A percentile compares a stretch with the other conserved stretches of the same genome.
Conservation (phyloP, 2,113 vertebrate genomes). For the Pampusana beccarii region DNA sequence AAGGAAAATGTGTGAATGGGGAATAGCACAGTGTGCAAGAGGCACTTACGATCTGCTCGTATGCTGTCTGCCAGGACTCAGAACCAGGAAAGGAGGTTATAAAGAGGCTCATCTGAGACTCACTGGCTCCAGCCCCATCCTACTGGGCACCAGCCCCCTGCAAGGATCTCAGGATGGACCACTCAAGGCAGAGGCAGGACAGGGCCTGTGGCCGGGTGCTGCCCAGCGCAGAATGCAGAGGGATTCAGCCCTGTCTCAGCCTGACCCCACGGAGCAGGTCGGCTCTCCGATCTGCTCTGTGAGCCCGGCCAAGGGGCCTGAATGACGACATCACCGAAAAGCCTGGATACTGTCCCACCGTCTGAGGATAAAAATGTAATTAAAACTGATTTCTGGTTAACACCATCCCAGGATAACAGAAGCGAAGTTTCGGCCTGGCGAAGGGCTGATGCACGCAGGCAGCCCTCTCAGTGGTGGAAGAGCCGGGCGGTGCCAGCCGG, state of each 20-base stretch:
- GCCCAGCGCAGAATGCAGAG: fast-evolving
- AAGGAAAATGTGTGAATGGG: not conserved
- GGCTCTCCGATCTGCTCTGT: not conserved
- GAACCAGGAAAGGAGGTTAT: not conserved
- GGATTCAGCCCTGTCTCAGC: not conserved
- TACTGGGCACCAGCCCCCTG: not conserved
- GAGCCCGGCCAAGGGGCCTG: not conserved
- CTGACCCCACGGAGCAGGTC: not conserved
- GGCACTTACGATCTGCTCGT: not conserved
- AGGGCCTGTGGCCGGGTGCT: fast-evolving
- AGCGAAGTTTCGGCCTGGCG: not conserved
- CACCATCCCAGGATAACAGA: not conserved
- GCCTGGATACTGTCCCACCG: fast-evolving
- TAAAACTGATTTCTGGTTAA: not conserved
- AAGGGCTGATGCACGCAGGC: not conserved
- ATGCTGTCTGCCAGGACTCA: not conserved
- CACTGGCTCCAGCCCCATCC: not conserved
- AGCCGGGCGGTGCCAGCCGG: not conserved
- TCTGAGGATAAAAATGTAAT: not conserved
- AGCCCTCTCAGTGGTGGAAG: not conserved
- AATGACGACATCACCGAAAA: not conserved
- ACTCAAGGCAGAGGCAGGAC: not conserved
- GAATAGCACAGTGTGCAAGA: not conserved
- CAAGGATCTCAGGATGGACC: not conserved
- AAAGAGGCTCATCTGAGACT: not conserved